phyloP scores from a whole-genome alignment of 2,888 invertebrate species.

The Ganaspis brasiliensis region DNA sequence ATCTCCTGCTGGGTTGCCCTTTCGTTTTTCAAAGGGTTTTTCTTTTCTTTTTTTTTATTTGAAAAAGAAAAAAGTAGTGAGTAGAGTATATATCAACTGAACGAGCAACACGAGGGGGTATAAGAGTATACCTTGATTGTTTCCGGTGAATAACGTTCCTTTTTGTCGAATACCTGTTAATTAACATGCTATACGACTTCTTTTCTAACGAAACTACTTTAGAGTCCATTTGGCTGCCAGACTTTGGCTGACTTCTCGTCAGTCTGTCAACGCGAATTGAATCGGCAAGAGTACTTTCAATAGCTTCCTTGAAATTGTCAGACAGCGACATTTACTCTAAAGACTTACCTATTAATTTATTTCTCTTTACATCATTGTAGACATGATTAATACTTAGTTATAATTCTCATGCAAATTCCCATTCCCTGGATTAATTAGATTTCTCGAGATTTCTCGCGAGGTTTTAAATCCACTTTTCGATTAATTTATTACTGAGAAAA shows the following conservation, averaged over 20 bases:
- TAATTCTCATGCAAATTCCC: constrained; percentile 21
- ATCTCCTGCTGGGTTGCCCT: neutral
- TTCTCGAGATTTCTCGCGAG: constrained; percentile 16
- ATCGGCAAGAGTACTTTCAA: constrained; percentile 18
- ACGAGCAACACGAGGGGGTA: constrained; percentile 18
- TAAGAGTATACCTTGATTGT: constrained; percentile 30
- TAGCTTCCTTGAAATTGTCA: constrained; percentile 39
- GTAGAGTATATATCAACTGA: constrained; percentile 10
- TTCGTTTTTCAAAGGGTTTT: constrained; percentile 24
- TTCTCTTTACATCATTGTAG: constrained; percentile 25
- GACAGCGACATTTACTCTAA: constrained; percentile 2
- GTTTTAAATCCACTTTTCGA: constrained; percentile 8
- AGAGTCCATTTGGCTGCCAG: constrained; percentile 16
- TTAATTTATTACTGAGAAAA: neutral
- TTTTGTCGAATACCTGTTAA: constrained; percentile 42
- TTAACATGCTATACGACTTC: constrained; percentile 38
- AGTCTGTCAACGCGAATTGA: constrained; percentile 31
- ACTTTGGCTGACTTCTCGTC: constrained; percentile 34
- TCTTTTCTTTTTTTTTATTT: constrained; percentile 6
- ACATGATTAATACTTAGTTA: constrained; percentile 30
- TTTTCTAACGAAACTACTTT: constrained; percentile 28
- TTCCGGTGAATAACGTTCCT: constrained; percentile 41
- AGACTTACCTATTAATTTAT: constrained; percentile 33
- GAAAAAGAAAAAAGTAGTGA: constrained; percentile 8
- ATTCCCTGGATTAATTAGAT: constrained; percentile 34